Conservation (phyloP, 2,888 invertebrate species). For the Drosophila greeni region DNA sequence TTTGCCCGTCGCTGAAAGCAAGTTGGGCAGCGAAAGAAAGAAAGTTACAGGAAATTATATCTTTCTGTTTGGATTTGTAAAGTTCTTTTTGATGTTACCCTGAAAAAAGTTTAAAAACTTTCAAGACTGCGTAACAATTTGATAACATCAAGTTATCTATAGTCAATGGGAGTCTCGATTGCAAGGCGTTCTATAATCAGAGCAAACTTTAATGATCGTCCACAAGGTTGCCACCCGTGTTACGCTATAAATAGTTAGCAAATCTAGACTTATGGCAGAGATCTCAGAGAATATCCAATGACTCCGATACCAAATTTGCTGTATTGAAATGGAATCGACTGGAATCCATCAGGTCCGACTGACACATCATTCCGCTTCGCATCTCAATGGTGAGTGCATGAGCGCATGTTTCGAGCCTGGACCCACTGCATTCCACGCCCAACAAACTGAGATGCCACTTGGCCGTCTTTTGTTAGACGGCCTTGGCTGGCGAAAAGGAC, state of each 20-base stretch:
- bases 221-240: not conserved
- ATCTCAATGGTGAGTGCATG: constrained; percentile 26
- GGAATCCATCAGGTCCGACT: constrained; percentile 18
- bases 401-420: constrained; percentile 28
- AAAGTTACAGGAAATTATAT: constrained; percentile 53
- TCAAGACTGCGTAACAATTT: not conserved
- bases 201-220: not conserved
- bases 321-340: not conserved
- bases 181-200: not conserved
- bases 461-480: constrained; percentile 27
- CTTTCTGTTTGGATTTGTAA: constrained; percentile 20
- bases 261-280: not conserved
- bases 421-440: not conserved
- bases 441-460: constrained; percentile 19
- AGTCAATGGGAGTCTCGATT: not conserved
- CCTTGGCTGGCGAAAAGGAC: constrained; percentile 24
- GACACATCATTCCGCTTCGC: constrained; percentile 14
- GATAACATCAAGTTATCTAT: not conserved
- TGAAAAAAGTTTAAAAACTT: not conserved
- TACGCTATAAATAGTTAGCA: not conserved
- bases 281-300: not conserved
- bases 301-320: not conserved
- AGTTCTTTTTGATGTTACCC: not conserved
- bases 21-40: constrained; percentile 14
- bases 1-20: constrained; percentile 45